phyloP scores from a whole-genome alignment of 2,113 vertebrate genomes.

The Osmerus mordax region DNA sequence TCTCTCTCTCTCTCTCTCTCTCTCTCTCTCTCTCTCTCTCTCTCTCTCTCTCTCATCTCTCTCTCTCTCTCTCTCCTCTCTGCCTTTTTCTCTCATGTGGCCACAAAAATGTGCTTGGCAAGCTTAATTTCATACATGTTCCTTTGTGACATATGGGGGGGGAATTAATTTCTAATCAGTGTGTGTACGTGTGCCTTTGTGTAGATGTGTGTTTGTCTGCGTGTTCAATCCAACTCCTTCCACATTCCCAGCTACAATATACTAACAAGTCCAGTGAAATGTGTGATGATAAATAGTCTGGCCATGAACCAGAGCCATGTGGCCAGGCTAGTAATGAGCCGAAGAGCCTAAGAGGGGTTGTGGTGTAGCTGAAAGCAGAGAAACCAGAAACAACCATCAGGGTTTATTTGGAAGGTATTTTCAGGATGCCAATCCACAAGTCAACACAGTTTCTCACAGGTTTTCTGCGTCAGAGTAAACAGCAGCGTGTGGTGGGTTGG shows the following conservation, averaged over 20 bases:
- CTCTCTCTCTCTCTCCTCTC: slow-evolving; percentile 29
- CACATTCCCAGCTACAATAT: neutral
- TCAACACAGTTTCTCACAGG: neutral
- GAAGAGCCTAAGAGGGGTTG: neutral
- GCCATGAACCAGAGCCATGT: slow-evolving; percentile 13
- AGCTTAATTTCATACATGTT: slow-evolving; percentile 53
- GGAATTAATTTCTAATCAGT: slow-evolving; percentile 49
- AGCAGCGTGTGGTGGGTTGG: too few species aligned
- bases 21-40: slow-evolving; percentile 11
- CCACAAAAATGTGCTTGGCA: slow-evolving; percentile 37
- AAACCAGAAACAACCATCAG: too few species aligned
- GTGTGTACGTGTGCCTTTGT: slow-evolving; percentile 9
- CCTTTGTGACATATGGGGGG: slow-evolving; percentile 28
- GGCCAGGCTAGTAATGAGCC: slow-evolving; percentile 32
- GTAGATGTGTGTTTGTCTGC: slow-evolving; percentile 11
- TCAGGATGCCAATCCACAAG: too few species aligned
- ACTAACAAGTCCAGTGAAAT: neutral
- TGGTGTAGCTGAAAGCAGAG: neutral
- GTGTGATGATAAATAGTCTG: slow-evolving; percentile 27
- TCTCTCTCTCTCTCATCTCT: slow-evolving; percentile 18
- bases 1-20: slow-evolving; percentile 19
- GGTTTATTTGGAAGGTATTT: too few species aligned
- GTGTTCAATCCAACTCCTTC: neutral
- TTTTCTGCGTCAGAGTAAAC: too few species aligned
- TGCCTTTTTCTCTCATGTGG: slow-evolving; percentile 36